A percentile compares a stretch with the other conserved stretches of the same genome.
phyloP scores from a whole-genome alignment of 1,140 invertebrate genomes.

The Galendromus occidentalis region DNA sequence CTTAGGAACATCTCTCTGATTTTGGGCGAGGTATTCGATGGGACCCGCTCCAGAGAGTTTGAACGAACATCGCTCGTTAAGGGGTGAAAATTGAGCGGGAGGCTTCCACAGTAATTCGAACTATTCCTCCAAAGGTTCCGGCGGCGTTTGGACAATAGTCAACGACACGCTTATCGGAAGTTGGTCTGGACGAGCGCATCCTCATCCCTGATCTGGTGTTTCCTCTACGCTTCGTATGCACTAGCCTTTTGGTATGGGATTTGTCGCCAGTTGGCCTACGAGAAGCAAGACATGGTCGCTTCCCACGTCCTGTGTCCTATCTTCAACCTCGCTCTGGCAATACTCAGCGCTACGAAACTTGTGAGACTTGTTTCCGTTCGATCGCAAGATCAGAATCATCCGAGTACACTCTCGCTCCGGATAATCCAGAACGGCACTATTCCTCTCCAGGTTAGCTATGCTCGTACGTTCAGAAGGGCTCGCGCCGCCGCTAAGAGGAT shows the following conservation, averaged over 20 bases:
- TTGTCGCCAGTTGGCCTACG: neutral
- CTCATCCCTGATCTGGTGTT: slow-evolving; percentile 1
- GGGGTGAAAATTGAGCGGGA: too few relatives aligned
- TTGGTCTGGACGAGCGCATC: neutral
- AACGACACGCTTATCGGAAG: slow-evolving; percentile 4
- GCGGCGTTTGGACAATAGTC: neutral
- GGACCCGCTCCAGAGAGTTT: too few relatives aligned
- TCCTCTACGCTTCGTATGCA: neutral
- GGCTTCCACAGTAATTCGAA: too few relatives aligned
- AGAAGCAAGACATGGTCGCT: neutral
- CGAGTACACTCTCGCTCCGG: too few relatives aligned
- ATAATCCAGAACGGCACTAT: too few relatives aligned
- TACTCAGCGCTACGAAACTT: neutral
- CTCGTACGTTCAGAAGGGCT: neutral
- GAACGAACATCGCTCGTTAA: too few relatives aligned
- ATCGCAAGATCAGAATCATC: too few relatives aligned
- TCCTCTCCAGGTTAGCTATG: neutral
- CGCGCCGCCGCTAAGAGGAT: neutral
- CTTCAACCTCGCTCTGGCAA: neutral
- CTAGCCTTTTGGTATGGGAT: slow-evolving; percentile 1
- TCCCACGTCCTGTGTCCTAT: neutral
- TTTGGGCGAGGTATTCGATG: too few relatives aligned
- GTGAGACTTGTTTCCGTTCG: neutral
- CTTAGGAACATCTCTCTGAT: too few relatives aligned
- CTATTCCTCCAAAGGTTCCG: neutral